Evolutionary conservation across 2,888 invertebrate species (phyloP).

Genomic region (Theretra japonica): DNA sequence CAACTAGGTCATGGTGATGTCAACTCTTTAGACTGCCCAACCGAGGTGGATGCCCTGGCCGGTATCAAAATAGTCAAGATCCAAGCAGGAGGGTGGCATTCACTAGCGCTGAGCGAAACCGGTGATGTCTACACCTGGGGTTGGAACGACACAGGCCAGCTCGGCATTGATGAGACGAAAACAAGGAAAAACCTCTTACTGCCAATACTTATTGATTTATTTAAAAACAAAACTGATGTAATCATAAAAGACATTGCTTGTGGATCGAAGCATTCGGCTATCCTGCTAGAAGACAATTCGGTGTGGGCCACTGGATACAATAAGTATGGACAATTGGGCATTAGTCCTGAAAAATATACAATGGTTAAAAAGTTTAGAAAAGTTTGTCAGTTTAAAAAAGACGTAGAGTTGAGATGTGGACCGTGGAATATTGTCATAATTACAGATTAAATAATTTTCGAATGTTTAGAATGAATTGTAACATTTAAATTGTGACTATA

Average conservation of each 20-base stretch:
- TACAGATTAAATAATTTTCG: slow-evolving; percentile 29
- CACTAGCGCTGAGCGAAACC: slow-evolving; percentile 89
- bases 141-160: slow-evolving; percentile 94
- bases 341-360: slow-evolving; percentile 57
- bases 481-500: too few relatives aligned
- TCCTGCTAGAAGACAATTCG: slow-evolving; percentile 87
- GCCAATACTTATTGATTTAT: slow-evolving; percentile 70
- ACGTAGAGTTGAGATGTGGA: slow-evolving; percentile 61
- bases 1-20: slow-evolving; percentile 93
- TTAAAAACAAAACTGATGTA: slow-evolving; percentile 74
- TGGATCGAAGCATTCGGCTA: slow-evolving; percentile 91
- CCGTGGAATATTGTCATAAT: slow-evolving; percentile 69
- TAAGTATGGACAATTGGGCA: slow-evolving; percentile 91
- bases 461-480: too few relatives aligned
- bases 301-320: slow-evolving; percentile 93
- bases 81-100: slow-evolving; percentile 95
- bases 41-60: slow-evolving; percentile 88
- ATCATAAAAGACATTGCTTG: slow-evolving; percentile 87
- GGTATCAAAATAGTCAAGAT: slow-evolving; percentile 90
- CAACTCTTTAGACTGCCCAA: slow-evolving; percentile 86
- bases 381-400: slow-evolving; percentile 51
- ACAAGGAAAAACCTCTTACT: slow-evolving; percentile 59
- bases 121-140: slow-evolving; percentile 97
- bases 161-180: slow-evolving; percentile 85
- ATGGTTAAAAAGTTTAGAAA: slow-evolving; percentile 61